Base-by-base conservation (phyloP, 2,888 invertebrate species). In the Stomorhina lunata region DNA sequence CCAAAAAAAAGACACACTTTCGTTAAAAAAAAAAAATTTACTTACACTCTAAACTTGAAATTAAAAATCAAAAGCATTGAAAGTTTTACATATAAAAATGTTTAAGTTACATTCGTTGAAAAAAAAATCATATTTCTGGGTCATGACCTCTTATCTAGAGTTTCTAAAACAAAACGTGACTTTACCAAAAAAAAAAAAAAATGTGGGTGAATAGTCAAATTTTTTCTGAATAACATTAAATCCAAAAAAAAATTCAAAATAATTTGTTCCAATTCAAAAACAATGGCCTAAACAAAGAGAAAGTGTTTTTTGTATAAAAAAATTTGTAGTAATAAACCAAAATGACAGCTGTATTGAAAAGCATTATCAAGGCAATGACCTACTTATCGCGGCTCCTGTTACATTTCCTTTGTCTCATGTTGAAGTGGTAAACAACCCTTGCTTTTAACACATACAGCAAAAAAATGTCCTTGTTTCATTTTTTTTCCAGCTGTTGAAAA, bases 311-410 rank as follows among this genome's bases (percentile, higher is more conserved):
- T 25, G 37, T 40, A 32, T 12, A 57, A 34, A 22, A 45, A 12
- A 12, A 55, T 27, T n/a, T n/a, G n/a, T n/a, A n/a, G n/a, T n/a
- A n/a, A 43, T 50, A 45, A 68, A 68, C 73, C n/a, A n/a, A n/a
- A 81, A 68, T 65, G 77, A 69, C 81, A 81, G 81, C 77, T 81
- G 77, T 73, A 73, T 72, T 25, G 40, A 29, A 50, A 40, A 80
- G 37, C 12, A 37, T 40, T 40, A 75, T 66, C 25, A 85, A 88
- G 88, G 85, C 88, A 89, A 87, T 90, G 90, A 90, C 90, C 90
- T 86, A 90, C 86, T 90, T 89, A n/a, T n/a, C n/a, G n/a, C n/a
- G n/a, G n/a, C n/a, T n/a, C n/a, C n/a, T n/a, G n/a, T n/a, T n/a
- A n/a, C n/a, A n/a, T n/a, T n/a, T n/a, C n/a, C n/a, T n/a, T n/a